phyloP scores from a whole-genome alignment of 2,797 vertebrate genomes.

The Spinus pinus region DNA sequence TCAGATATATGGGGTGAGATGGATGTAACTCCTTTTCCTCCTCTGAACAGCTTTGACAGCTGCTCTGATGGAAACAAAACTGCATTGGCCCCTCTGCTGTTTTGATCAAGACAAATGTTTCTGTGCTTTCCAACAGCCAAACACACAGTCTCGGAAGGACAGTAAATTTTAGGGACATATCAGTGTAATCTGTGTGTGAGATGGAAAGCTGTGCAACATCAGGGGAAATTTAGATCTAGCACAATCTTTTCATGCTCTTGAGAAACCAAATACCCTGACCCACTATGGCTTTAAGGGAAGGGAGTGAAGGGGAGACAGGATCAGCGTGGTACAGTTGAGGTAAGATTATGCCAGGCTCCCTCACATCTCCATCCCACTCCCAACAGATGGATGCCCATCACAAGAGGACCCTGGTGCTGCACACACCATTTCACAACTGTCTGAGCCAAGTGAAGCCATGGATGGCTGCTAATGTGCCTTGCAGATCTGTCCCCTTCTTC shows the following conservation, averaged over 20 bases:
- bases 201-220: not conserved
- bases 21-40: not conserved
- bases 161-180: not conserved
- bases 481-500: not conserved
- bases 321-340: not conserved
- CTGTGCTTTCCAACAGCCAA: not conserved
- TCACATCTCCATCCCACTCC: not conserved
- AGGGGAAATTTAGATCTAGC: not conserved
- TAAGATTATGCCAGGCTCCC: not conserved
- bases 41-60: not conserved
- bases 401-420: not conserved
- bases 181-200: not conserved
- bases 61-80: not conserved
- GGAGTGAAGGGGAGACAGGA: not conserved
- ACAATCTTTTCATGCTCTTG: not conserved
- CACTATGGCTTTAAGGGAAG: not conserved
- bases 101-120: not conserved
- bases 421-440: fast-evolving
- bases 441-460: not conserved
- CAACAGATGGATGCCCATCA: not conserved
- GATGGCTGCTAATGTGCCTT: not conserved
- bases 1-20: not conserved
- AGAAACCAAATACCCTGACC: not conserved
- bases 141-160: not conserved
- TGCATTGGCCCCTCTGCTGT: not conserved